Base-by-base conservation (phyloP, 2,888 invertebrate genomes). In the Leistus spinibarbis region DNA sequence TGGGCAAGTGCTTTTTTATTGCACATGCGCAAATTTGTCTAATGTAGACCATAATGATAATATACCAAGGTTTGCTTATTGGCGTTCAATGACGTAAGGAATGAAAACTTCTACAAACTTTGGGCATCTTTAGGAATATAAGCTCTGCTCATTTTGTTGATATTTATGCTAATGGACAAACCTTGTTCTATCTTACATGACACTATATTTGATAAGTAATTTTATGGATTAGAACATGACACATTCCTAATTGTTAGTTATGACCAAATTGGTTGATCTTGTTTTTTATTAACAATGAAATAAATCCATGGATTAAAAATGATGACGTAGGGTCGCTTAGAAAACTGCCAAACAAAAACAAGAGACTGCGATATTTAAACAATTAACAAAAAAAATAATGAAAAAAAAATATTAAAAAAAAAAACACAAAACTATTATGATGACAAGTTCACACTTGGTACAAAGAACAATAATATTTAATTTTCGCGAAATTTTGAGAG, bases 341-440 rank as follows among this genome's bases (percentile, higher is more conserved):
- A 76, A 76, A 77, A 71, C 70, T 75, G 63, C 57, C 72, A 79
- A 80, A 81, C 79, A 80, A 80, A 81, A 81, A 74, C 84, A 86
- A 86, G 86, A 86, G 86, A 86, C 86, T 86, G 86, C 86, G 85
- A 86, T 86, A 82, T 81, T 79, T 80, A 84, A 84, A 86, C 85
- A 85, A 84, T 84, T 85, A 84, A 85, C 84, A 85, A 84, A 84
- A 77, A n/a, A n/a, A 78, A 79, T 82, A 73, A 53, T 60, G 54
- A 71, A 71, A 60, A 60, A 85, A 84, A 77, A 78, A 79, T 82
- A 73, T 40, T 40, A 56, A 56, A 40, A 71, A 71, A 24, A 64
- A 67, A 68, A 75, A 64, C 54, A 82, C 85, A 84, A 85, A 85
- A 83, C 81, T 85, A 85, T 85, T 85, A 84, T 84, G 84, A 84